Evolutionary conservation across 2,797 vertebrate species (phyloP), one percentile per base, ranked within the genome.

Genomic region (Syncerus caffer): DNA sequence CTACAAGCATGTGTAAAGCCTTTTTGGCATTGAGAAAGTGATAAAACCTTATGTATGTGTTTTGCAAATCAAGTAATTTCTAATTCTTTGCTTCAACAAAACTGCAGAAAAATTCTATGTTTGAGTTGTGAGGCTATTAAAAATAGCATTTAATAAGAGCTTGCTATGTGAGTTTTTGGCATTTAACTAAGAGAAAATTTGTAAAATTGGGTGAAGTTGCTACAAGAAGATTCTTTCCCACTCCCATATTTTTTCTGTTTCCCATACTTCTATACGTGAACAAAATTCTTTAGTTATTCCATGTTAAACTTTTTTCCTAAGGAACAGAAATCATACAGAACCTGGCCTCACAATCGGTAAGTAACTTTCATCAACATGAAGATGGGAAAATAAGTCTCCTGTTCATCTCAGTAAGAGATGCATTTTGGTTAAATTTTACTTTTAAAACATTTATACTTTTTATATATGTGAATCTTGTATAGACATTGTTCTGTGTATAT

Each of bases 71-170:
- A 90, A 10, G 42, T 84, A 45, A 74, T 79, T 67, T 91, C 76
- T 85, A 88, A 95, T 88, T 62, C 14, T 90, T 95, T 64, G 53
- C 74, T 95, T 95, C 51, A 71, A 94, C 45, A 80, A 89, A 92
- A 79, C 53, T 88, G 50, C 93, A 79, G 29, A 67, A 85, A 51
- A 67, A 47, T 19, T 74, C 17, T 45, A 78, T 29, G 47, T 29
- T 89, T 76, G 21, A 95, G 38, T 58, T 71, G 51, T 85, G 76
- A 45, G n/a, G 45, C 31, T 93, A 91, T 85, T 91, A 34, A 67
- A 90, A 93, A 83, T 53, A 47, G 15, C 45, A 91, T 47, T 91
- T 97, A 88, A 79, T 53, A 88, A 84, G 31, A 88, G 50, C n/a
- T 78, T 45, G 78, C 53, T 87, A 10, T 19, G 42, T 88, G 34